Evolutionary conservation across 2,797 vertebrate genomes (phyloP), one percentile per base, ranked within the genome.

Genomic region (Huso huso): DNA sequence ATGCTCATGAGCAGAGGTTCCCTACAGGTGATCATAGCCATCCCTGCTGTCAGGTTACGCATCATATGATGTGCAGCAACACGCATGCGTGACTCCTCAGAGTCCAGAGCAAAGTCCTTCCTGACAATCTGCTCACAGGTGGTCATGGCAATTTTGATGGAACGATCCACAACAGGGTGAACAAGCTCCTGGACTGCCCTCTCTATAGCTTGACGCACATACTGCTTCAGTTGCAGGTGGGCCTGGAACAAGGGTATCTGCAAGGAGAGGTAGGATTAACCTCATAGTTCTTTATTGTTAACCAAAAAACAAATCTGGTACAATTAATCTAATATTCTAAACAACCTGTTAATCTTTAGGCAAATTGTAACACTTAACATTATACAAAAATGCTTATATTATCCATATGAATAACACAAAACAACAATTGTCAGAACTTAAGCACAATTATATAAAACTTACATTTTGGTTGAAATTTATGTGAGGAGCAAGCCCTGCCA

Each of bases 111-210:
- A 6, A 99, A 99, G 82, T 99, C 97, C 76, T 99, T 99, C 73
- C 95, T 88, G 72, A 99, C 97, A 13, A 99, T 99, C 82, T 99
- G 97, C 79, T 99, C 97, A 9, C 97, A 99, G 0, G 97, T 99
- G 0, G 97, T 99, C 97, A 99, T 99, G 67, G 97, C 97, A 2
- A 99, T 99, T 85, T 99, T 99, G 73, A 99, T 99, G n/a, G 96
- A 99, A 2, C 96, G 88, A 74, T 99, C 97, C 0, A 99, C 97
- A 68, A 99, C 97, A 0, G 97, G 97, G 58, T 99, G 97, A 4
- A 99, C 96, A 0, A 99, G 86, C 77, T 99, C 97, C 68, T 99
- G 97, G 59, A 99, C 96, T 0, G 97, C 97, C 0, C 97, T 89
- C 79, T 99, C 96, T 0, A 99, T 96, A 0, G 97, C 94, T 74